A percentile compares a stretch with the other conserved stretches of the same genome.
These are phyloP conservation scores for Amphibalanus amphitrite DNA, from an alignment of 1,140 invertebrate species.

Conservation along the genomic window DNA sequence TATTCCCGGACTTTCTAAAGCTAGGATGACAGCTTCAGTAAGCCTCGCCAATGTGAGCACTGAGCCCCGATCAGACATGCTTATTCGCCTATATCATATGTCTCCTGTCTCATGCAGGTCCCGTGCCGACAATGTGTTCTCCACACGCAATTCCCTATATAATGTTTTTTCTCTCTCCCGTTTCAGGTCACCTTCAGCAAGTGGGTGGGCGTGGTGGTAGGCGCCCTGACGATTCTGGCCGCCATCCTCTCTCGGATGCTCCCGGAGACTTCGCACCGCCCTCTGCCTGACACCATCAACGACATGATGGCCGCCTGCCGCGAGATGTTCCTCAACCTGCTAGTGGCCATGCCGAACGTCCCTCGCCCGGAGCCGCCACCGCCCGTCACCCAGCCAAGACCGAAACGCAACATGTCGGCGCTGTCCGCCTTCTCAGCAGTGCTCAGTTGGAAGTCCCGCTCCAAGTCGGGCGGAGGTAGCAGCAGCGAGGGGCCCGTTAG, in stretches of 20 bases:
- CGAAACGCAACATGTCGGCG: not conserved
- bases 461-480: not conserved
- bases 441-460: not conserved
- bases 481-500: not conserved
- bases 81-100: no score
- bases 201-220: not conserved
- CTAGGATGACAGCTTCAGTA: no score
- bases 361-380: not conserved
- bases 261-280: conserved; percentile 1
- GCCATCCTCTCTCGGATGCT: not conserved
- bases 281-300: conserved; percentile 3
- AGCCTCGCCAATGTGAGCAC: no score
- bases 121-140: no score
- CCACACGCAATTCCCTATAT: no score
- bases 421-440: not conserved
- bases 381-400: not conserved
- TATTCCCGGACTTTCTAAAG: no score
- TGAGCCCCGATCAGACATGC: no score
- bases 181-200: not conserved
- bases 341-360: not conserved
- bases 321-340: conserved; percentile 3
- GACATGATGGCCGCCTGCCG: conserved; percentile 3
- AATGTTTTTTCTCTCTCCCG: no score
- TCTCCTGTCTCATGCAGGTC: no score
- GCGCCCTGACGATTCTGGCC: not conserved